Base-by-base conservation (phyloP, 2,888 invertebrate genomes). In the Polydrusus pterygomalis region DNA sequence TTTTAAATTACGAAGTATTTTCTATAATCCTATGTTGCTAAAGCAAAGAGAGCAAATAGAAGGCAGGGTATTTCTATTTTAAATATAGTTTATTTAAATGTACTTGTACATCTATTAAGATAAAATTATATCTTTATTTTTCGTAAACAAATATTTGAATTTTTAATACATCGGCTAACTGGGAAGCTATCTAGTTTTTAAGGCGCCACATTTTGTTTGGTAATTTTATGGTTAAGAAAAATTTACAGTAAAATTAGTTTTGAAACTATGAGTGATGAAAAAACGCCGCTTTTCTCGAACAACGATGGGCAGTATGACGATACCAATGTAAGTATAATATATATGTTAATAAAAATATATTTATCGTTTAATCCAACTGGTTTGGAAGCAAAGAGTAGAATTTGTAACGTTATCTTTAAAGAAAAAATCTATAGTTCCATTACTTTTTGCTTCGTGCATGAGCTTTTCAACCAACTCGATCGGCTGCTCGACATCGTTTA, bases 21-120 rank as follows among this genome's bases (percentile, higher is more conserved):
- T 45, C 71, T 72, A 30, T 75, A 75, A 75, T 75, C 71, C 71
- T 63, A 75, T 75, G 63, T 67, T 34, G 34, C 71, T 34, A 15
- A 56, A 67, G 30, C 45, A 64, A 63, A 15, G 56, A 20, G 11
- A 60, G 25, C 17, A 64, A 64, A n/a, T 17, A 49, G 34, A 64
- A 45, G 7, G 18, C 15, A 34, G 13, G n/a, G 34, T 64, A 30
- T 49, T 49, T 49, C 64, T 45, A 49, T 10, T 17, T 6, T 34
- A 34, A 43, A 17, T 18, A 15, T 18, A 45, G 30, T 34, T 25
- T 25, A 25, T 25, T 25, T 25, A 34, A 64, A 64, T 49, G 49
- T 49, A 47, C 47, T 63, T 18, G 15, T 63, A 15, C 47, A 60
- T 25, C 13, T 56, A 18, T 47, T 2, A 51, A 75, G 70, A 75